phyloP scores from a whole-genome alignment of 2,113 vertebrate species.

The Sander vitreus region DNA sequence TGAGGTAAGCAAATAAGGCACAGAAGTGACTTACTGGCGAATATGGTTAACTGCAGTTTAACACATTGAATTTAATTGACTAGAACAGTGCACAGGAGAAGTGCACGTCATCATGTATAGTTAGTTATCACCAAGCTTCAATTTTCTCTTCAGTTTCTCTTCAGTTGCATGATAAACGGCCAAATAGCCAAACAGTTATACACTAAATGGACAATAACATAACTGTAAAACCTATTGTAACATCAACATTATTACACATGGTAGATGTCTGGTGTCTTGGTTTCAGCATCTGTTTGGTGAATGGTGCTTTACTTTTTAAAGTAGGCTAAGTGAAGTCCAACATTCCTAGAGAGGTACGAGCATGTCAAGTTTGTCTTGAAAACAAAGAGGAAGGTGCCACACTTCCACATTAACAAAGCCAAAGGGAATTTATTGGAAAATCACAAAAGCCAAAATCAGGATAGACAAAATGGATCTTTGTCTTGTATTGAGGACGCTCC shows the following conservation, averaged over 20 bases:
- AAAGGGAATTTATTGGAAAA: slow-evolving; percentile 32
- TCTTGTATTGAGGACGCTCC: slow-evolving; percentile 40
- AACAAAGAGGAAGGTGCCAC: slow-evolving; percentile 3
- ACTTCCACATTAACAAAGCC: neutral
- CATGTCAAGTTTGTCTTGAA: neutral
- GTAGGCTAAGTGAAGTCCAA: neutral
- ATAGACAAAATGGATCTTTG: slow-evolving; percentile 50
- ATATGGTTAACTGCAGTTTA: no score
- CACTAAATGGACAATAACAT: neutral
- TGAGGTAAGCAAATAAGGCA: no score
- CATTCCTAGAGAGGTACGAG: no score
- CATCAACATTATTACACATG: neutral
- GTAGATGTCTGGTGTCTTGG: neutral
- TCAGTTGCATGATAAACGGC: neutral
- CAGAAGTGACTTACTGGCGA: no score
- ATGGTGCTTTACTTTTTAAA: neutral
- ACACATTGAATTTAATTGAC: no score
- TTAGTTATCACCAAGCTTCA: neutral
- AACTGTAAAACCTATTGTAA: neutral
- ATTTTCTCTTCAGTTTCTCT: no score
- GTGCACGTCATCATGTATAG: neutral
- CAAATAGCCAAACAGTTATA: neutral
- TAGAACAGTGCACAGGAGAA: no score
- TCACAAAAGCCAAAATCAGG: slow-evolving; percentile 10
- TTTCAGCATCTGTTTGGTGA: neutral